These are phyloP conservation scores for human DNA, from an alignment of 2,113 vertebrate species.

Conservation along the genomic window DNA sequence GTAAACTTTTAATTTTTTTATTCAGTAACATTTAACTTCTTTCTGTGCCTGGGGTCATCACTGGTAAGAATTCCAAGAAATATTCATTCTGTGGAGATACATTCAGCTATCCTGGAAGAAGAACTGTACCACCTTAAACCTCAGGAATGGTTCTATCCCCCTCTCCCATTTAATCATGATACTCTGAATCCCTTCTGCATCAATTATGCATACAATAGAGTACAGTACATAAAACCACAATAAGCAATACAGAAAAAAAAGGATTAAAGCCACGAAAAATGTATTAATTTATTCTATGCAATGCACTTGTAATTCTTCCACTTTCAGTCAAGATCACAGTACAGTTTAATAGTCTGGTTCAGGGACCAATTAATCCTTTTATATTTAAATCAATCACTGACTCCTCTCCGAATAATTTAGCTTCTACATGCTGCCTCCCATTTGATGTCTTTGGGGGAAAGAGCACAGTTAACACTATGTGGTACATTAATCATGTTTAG, in stretches of 20 bases:
- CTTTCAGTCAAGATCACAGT: slow-evolving; percentile 89
- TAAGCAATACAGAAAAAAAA: slow-evolving; percentile 80
- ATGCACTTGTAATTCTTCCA: slow-evolving; percentile 86
- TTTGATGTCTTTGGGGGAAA: slow-evolving; percentile 79
- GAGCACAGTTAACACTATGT: slow-evolving; percentile 74
- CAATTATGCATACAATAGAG: slow-evolving; percentile 75
- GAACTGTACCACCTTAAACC: slow-evolving; percentile 23
- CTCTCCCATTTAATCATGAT: slow-evolving; percentile 59
- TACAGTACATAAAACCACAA: slow-evolving; percentile 76
- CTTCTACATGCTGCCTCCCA: slow-evolving; percentile 75
- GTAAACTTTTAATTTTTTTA: slow-evolving; percentile 5
- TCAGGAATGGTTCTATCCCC: not conserved
- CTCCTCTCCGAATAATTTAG: slow-evolving; percentile 85
- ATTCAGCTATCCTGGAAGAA: not conserved
- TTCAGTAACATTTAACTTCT: not conserved
- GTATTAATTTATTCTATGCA: slow-evolving; percentile 87
- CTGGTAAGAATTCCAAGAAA: not conserved
- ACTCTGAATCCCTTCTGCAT: slow-evolving; percentile 60
- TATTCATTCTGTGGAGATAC: not conserved
- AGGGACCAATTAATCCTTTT: slow-evolving; percentile 90
- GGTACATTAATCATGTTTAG: slow-evolving; percentile 76
- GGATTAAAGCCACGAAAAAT: slow-evolving; percentile 85
- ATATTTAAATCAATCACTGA: slow-evolving; percentile 91
- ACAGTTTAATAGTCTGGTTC: slow-evolving; percentile 90
- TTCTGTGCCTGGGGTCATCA: not conserved